Conservation (phyloP, 1,140 invertebrate species). For the Bradynema listronoti region DNA sequence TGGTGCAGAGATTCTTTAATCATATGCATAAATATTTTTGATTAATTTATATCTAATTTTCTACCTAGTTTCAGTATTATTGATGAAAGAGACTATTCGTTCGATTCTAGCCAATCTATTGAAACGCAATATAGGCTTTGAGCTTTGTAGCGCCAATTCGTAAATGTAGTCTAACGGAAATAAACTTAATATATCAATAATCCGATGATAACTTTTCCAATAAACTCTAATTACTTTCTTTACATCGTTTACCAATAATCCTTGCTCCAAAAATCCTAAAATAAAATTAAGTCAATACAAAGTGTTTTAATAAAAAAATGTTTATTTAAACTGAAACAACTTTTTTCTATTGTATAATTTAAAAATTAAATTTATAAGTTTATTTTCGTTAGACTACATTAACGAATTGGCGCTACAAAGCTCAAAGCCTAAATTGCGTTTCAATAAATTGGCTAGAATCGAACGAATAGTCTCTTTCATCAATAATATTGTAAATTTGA, state of each 20-base stretch:
- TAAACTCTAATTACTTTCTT: constrained; percentile 61
- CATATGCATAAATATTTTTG: background rate
- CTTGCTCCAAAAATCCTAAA: constrained; percentile 81
- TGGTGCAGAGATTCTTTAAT: constrained; percentile 68
- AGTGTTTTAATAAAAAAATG: no score
- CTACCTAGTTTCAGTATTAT: constrained; percentile 31
- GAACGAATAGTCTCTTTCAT: background rate
- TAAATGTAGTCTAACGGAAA: constrained; percentile 59
- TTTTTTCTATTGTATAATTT: no score
- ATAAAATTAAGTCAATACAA: no score
- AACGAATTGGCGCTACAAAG: constrained; percentile 20
- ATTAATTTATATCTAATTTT: background rate
- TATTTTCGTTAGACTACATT: constrained; percentile 58
- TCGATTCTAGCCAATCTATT: constrained; percentile 29
- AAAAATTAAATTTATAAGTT: constrained; percentile 18
- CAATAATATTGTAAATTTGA: no score
- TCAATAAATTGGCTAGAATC: constrained; percentile 14
- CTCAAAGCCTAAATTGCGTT: constrained; percentile 30
- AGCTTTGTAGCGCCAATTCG: constrained; percentile 21
- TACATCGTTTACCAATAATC: constrained; percentile 76
- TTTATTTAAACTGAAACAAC: no score
- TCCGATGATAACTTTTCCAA: constrained; percentile 4
- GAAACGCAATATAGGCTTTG: constrained; percentile 33
- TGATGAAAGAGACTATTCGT: constrained; percentile 19
- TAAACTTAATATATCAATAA: constrained; percentile 17